Conservation (phyloP, 2,888 invertebrate genomes). For the Macropis europaea region DNA sequence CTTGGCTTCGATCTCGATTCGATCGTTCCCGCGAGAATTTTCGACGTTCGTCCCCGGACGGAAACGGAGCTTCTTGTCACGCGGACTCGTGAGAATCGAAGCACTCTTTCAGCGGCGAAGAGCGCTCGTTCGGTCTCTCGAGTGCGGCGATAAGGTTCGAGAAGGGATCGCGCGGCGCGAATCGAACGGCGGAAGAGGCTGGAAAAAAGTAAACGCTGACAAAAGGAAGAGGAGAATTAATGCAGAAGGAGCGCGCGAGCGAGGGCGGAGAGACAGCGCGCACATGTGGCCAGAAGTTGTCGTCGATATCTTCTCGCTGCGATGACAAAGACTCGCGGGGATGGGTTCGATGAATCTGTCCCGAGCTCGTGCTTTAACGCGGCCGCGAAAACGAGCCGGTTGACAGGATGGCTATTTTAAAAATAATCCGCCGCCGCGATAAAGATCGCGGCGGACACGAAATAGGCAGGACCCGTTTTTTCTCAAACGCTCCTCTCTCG, state of each 20-base stretch:
- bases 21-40: too few relatives aligned
- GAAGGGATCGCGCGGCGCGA: constrained; percentile 39
- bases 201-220: constrained; percentile 37
- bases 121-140: constrained; percentile 3
- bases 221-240: constrained; percentile 39
- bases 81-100: constrained; percentile 24
- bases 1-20: too few relatives aligned
- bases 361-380: constrained; percentile 53
- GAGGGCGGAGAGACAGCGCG: constrained; percentile 12
- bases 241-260: constrained; percentile 3
- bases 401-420: constrained; percentile 36
- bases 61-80: constrained; percentile 5
- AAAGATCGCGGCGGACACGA: too few relatives aligned
- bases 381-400: constrained; percentile 27
- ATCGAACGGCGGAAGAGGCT: constrained; percentile 32
- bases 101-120: constrained; percentile 24
- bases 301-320: constrained; percentile 63
- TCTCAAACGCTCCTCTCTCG: too few relatives aligned
- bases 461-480: too few relatives aligned
- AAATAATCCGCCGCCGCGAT: constrained; percentile 35
- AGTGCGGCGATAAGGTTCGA: constrained; percentile 19
- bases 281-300: constrained; percentile 73
- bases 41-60: not conserved
- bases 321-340: constrained; percentile 51
- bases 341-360: constrained; percentile 69